Conservation (phyloP, 64 coral and sea anemone species). For the Orbicella faveolata region DNA sequence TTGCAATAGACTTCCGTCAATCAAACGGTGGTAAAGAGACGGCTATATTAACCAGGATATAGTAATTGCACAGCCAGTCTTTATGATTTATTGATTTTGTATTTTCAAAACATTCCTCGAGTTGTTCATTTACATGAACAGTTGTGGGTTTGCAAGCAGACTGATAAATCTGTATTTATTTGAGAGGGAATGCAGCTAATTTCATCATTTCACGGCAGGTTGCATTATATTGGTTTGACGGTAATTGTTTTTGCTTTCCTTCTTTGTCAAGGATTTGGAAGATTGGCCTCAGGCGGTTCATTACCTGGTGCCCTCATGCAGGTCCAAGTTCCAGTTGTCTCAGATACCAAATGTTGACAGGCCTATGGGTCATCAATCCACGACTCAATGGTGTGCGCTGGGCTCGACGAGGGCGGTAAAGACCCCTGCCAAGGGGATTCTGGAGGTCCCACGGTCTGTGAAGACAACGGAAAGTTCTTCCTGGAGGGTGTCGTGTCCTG, state of each 20-base stretch:
- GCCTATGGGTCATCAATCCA: neutral
- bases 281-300: neutral
- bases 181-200: no score
- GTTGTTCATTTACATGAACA: no score
- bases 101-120: no score
- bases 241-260: neutral
- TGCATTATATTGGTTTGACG: neutral
- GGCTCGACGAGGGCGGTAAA: neutral
- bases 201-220: no score
- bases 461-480: conserved; percentile 16
- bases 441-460: conserved; percentile 47
- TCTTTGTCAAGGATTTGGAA: neutral
- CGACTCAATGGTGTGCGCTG: conserved; percentile 19
- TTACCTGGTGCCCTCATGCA: neutral
- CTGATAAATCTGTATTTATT: no score
- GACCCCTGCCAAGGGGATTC: conserved; percentile 45
- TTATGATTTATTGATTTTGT: no score
- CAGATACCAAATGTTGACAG: neutral
- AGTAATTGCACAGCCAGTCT: no score
- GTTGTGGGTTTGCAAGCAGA: no score
- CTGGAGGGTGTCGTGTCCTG: conserved; percentile 28
- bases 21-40: no score
- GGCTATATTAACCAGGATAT: no score
- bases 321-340: neutral
- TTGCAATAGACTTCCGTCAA: no score